Evolutionary conservation across 2,888 invertebrate species (phyloP).

Genomic region (Erebia ligea): DNA sequence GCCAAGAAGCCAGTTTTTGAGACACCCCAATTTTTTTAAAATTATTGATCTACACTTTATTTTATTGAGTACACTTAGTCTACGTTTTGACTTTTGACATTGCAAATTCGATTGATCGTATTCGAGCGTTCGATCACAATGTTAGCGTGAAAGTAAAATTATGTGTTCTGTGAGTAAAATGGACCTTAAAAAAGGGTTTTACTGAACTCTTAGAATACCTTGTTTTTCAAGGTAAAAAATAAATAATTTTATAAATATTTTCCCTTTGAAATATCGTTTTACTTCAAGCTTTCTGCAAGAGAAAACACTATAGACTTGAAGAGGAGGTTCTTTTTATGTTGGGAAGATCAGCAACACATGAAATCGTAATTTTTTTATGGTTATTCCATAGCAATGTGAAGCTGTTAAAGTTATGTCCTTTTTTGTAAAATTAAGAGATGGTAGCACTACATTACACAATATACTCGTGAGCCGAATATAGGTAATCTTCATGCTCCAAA

Average conservation of each 20-base stretch:
- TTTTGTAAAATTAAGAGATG: background rate
- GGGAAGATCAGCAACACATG: background rate
- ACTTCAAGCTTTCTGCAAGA: background rate
- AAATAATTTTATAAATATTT: too few species aligned
- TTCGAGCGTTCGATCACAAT: too few species aligned
- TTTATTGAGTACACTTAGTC: too few species aligned
- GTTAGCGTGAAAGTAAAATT: too few species aligned
- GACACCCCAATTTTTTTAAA: background rate
- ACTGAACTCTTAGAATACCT: background rate
- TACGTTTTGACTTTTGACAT: too few species aligned
- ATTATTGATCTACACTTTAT: too few species aligned
- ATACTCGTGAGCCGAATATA: constrained; percentile 24
- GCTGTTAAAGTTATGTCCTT: background rate
- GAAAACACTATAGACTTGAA: background rate
- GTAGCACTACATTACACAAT: constrained; percentile 8
- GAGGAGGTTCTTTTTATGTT: background rate
- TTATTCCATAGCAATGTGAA: background rate
- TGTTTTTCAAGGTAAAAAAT: too few species aligned
- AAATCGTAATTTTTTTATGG: background rate
- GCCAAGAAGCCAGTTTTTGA: background rate
- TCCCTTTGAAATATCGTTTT: background rate
- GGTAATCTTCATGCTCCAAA: constrained; percentile 30
- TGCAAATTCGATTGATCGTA: too few species aligned
- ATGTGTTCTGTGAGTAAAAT: too few species aligned
- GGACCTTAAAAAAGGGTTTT: too few species aligned